A percentile compares a stretch with the other conserved stretches of the same genome.
Evolutionary conservation across 2,113 vertebrate species (phyloP).

Genomic region (Peromyscus maniculatus): DNA sequence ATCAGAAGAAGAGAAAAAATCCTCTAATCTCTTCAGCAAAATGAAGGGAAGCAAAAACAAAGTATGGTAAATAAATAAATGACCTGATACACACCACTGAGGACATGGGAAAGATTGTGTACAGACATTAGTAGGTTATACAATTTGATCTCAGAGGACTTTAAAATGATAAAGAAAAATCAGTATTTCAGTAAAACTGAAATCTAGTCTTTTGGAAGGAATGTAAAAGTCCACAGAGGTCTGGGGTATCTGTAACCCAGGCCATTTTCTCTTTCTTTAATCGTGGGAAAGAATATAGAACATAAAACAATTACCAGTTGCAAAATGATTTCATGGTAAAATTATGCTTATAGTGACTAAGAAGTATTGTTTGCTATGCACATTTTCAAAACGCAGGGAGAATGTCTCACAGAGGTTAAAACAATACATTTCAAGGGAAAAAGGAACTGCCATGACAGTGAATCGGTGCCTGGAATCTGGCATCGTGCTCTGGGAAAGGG

Average conservation of each 20-base stretch:
- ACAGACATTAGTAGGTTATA: not conserved
- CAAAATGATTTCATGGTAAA: constrained; percentile 56
- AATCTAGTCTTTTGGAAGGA: not conserved
- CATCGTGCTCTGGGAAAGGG: constrained; percentile 19
- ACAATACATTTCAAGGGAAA: constrained; percentile 44
- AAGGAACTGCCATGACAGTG: not conserved
- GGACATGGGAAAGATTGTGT: not conserved
- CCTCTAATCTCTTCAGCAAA: constrained; percentile 49
- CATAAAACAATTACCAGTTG: constrained; percentile 13
- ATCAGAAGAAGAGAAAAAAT: not conserved
- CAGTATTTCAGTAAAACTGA: not conserved
- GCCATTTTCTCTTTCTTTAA: constrained; percentile 46
- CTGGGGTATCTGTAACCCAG: not conserved
- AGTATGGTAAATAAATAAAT: not conserved
- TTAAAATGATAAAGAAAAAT: constrained; percentile 52
- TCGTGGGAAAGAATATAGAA: constrained; percentile 52
- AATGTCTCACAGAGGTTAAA: constrained; percentile 12
- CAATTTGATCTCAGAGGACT: not conserved
- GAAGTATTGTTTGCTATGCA: not conserved
- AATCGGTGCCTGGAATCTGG: not conserved
- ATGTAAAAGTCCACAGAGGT: not conserved
- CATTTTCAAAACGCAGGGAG: constrained; percentile 49
- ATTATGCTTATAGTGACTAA: constrained; percentile 53
- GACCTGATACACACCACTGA: not conserved
- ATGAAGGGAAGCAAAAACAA: constrained; percentile 48